Evolutionary conservation across 92 coral and sea anemone genomes (phyloP).

Genomic region (Nematostella vectensis): DNA sequence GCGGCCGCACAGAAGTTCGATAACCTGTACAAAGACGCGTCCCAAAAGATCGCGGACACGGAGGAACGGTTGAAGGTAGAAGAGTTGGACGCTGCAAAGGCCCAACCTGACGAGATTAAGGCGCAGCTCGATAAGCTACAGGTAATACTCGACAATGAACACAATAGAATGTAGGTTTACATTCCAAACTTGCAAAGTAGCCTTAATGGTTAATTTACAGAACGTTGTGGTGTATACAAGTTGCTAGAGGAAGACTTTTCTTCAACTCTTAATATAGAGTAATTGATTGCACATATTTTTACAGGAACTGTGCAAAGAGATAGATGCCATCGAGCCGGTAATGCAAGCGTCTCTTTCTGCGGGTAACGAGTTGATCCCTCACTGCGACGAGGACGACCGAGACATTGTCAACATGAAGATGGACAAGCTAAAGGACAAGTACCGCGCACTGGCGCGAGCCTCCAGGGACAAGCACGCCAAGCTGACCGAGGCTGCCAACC

Average conservation of each 20-base stretch:
- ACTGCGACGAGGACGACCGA: constrained; percentile 77
- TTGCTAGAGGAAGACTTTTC: too few species aligned
- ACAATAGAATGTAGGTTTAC: neutral
- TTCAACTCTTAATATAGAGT: too few species aligned
- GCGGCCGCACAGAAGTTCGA: constrained; percentile 80
- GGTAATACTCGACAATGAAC: constrained; percentile 28
- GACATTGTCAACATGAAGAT: constrained; percentile 77
- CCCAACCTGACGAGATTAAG: constrained; percentile 65
- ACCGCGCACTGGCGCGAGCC: constrained; percentile 46
- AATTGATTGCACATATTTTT: neutral
- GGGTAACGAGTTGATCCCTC: constrained; percentile 64
- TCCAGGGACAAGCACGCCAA: constrained; percentile 54
- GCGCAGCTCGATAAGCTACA: constrained; percentile 66
- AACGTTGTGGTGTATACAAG: too few species aligned
- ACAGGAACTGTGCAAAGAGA: constrained; percentile 63
- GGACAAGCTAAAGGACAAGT: constrained; percentile 68
- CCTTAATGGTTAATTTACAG: too few species aligned
- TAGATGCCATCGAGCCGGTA: constrained; percentile 52
- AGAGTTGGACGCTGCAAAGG: constrained; percentile 71
- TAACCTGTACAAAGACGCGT: constrained; percentile 55
- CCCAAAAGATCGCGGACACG: constrained; percentile 51
- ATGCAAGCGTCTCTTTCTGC: constrained; percentile 58
- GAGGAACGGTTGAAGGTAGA: constrained; percentile 69
- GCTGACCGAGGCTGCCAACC: constrained; percentile 62
- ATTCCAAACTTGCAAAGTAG: too few species aligned